Conservation (phyloP, 2,113 vertebrate species). For the Melanocharis versteri region DNA sequence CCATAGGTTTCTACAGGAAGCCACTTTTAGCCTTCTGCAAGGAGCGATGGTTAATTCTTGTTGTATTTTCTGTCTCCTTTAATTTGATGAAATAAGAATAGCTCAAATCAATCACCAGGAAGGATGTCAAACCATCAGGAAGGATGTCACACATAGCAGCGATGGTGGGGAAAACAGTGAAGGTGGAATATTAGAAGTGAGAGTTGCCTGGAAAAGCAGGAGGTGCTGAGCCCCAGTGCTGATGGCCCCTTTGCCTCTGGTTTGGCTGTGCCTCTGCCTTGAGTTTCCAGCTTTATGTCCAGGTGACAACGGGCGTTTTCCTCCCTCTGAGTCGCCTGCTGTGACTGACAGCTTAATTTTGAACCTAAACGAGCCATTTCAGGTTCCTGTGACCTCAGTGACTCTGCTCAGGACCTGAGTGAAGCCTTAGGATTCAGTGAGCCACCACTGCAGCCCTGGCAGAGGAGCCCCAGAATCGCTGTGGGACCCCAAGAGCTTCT, state of each 20-base stretch:
- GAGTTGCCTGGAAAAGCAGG: not conserved
- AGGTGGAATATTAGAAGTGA: not conserved
- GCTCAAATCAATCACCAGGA: slow-evolving; percentile 28
- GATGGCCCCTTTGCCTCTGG: not conserved
- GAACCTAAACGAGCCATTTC: not conserved
- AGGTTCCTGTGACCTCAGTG: not conserved
- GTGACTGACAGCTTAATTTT: not conserved
- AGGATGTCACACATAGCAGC: not conserved
- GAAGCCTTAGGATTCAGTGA: not conserved
- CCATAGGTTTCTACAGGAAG: not conserved
- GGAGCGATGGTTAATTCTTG: not conserved
- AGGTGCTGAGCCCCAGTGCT: not conserved
- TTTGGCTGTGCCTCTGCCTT: not conserved
- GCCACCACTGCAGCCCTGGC: not conserved
- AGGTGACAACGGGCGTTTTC: fast-evolving
- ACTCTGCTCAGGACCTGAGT: fast-evolving
- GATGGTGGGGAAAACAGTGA: not conserved
- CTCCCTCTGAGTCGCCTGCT: not conserved
- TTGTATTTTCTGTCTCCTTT: slow-evolving; percentile 27
- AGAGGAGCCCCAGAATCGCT: not conserved
- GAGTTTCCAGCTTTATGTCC: not conserved
- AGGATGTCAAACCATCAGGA: not conserved
- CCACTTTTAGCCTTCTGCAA: not conserved
- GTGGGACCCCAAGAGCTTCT: not conserved
- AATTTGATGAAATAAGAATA: slow-evolving; percentile 36